Conservation (phyloP, 92 coral and sea anemone species). For the Plumapathes pennacea region DNA sequence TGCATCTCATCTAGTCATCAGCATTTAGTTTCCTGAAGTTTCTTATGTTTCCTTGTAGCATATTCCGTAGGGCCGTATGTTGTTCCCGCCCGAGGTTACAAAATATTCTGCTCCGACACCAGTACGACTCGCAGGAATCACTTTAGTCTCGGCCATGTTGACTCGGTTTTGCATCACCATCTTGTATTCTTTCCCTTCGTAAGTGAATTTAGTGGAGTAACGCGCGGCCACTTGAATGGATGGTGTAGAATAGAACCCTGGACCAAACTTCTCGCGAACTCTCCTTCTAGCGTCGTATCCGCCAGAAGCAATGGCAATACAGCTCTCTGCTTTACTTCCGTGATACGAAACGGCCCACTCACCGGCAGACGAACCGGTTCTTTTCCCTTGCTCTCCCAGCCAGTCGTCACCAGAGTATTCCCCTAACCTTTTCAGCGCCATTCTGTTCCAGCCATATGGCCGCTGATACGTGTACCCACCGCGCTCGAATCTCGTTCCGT, state of each 20-base stretch:
- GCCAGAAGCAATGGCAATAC: slow-evolving; percentile 16
- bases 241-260: slow-evolving; percentile 68
- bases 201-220: slow-evolving; percentile 46
- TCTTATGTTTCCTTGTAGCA: slow-evolving; percentile 42
- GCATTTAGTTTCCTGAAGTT: no score
- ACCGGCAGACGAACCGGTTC: slow-evolving; percentile 35
- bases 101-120: slow-evolving; percentile 53
- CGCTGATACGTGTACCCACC: slow-evolving; percentile 59
- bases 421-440: slow-evolving; percentile 41
- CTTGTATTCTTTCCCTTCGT: slow-evolving; percentile 47
- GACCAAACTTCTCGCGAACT: slow-evolving; percentile 15
- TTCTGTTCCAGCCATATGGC: slow-evolving; percentile 75
- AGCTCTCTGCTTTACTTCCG: slow-evolving; percentile 36
- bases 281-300: slow-evolving; percentile 36
- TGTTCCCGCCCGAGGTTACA: slow-evolving; percentile 20
- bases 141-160: slow-evolving; percentile 31
- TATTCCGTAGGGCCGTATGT: slow-evolving; percentile 66
- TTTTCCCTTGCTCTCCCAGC: slow-evolving; percentile 67
- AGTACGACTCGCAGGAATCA: slow-evolving; percentile 45
- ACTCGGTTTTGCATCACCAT: slow-evolving; percentile 70
- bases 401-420: slow-evolving; percentile 30
- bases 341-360: slow-evolving; percentile 84
- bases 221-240: slow-evolving; percentile 43
- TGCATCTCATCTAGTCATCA: no score
- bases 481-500: slow-evolving; percentile 41